These are phyloP conservation scores for Helleia helle DNA, from an alignment of 2,888 invertebrate species.

Conservation along the genomic window DNA sequence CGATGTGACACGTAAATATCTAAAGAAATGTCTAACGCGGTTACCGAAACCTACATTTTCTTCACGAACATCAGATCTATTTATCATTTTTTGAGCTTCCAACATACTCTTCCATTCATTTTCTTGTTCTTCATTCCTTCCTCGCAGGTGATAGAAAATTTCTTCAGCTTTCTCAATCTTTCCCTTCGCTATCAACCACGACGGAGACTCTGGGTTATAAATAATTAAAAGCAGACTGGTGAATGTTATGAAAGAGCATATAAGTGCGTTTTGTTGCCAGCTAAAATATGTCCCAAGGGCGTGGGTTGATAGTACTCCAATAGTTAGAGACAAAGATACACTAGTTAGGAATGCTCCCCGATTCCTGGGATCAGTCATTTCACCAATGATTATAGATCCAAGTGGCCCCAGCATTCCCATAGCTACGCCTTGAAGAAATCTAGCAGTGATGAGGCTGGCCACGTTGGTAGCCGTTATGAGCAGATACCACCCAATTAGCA, in stretches of 20 bases:
- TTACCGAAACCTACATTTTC: constrained; percentile 30
- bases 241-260: constrained; percentile 67
- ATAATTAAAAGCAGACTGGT: constrained; percentile 65
- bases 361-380: constrained; percentile 74
- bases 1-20: constrained; percentile 37
- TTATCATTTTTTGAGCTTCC: constrained; percentile 43
- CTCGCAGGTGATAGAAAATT: constrained; percentile 72
- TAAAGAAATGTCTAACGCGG: constrained; percentile 32
- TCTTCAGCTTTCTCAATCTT: constrained; percentile 68
- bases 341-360: constrained; percentile 76
- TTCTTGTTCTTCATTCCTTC: constrained; percentile 38
- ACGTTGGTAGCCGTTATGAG: constrained; percentile 63
- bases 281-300: constrained; percentile 73
- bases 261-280: constrained; percentile 73
- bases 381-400: constrained; percentile 72
- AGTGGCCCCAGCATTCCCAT: constrained; percentile 73
- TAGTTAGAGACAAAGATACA: constrained; percentile 74
- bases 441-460: constrained; percentile 55
- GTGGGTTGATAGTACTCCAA: constrained; percentile 77
- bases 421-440: constrained; percentile 68
- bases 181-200: constrained; percentile 77
- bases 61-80: constrained; percentile 43
- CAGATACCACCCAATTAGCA: constrained; percentile 73
- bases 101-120: constrained; percentile 65
- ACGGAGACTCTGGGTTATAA: constrained; percentile 77